Conservation (phyloP, 2,888 invertebrate genomes). For the Eupithecia tripunctaria region DNA sequence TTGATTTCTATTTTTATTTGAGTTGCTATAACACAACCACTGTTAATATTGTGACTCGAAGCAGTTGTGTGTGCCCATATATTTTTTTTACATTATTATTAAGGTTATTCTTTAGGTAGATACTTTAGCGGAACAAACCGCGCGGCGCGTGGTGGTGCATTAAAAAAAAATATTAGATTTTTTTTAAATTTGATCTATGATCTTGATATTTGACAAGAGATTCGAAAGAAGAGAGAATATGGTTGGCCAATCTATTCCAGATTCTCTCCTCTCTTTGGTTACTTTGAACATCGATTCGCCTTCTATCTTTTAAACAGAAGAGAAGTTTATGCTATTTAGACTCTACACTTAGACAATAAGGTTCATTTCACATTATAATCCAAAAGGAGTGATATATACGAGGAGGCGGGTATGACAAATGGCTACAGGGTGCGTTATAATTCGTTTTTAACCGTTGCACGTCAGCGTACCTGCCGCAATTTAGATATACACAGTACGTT, state of each 20-base stretch:
- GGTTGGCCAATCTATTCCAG: background rate
- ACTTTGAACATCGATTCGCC: background rate
- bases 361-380: background rate
- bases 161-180: no score
- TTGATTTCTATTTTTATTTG: no score
- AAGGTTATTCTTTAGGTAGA: no score
- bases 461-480: conserved; percentile 67
- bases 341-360: conserved; percentile 2
- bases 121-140: no score
- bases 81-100: background rate
- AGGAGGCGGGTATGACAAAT: conserved; percentile 69
- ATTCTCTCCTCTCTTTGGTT: background rate
- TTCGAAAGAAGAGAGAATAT: background rate
- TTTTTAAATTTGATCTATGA: no score
- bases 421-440: conserved; percentile 77
- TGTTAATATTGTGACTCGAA: no score
- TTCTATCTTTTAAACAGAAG: background rate
- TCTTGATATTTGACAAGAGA: background rate
- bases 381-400: conserved; percentile 12
- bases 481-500: conserved; percentile 47
- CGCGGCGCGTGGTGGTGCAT: no score
- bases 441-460: conserved; percentile 80
- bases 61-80: no score
- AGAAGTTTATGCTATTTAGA: background rate
- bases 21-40: no score